Evolutionary conservation across 37 sponge, comb jelly and placozoan species (phyloP).

Genomic region (Crambe crambe): DNA sequence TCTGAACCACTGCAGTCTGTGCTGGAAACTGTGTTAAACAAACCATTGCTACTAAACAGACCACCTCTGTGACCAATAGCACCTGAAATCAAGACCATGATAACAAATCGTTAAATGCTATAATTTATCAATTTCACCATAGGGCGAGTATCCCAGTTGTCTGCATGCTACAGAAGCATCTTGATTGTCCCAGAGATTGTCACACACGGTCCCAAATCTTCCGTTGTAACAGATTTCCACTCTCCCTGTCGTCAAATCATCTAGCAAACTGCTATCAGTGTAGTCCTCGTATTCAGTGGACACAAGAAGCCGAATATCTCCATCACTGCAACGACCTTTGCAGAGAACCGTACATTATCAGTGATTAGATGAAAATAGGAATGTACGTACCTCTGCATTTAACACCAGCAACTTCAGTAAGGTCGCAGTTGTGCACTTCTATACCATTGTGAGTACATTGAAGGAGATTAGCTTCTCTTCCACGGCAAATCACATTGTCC

Average conservation of each 20-base stretch:
- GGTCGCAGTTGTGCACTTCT: neutral
- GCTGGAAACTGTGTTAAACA: neutral
- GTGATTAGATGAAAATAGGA: neutral
- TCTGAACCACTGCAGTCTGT: neutral
- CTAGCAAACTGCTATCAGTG: neutral
- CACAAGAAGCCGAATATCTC: neutral
- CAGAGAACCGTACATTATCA: neutral
- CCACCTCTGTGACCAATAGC: neutral
- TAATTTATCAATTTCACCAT: neutral
- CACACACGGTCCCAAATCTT: conserved; percentile 26
- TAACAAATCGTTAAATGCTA: neutral
- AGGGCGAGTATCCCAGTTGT: conserved; percentile 11
- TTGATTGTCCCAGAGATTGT: conserved; percentile 10
- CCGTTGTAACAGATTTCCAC: conserved; percentile 26
- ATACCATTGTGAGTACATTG: neutral
- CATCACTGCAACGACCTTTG: neutral
- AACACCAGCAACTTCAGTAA: neutral
- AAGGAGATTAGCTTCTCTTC: neutral
- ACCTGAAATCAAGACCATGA: neutral
- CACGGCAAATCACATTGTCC: neutral
- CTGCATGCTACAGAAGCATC: conserved; percentile 34
- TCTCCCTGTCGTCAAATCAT: conserved; percentile 16
- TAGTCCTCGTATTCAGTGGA: neutral
- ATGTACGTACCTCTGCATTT: neutral
- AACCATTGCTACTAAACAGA: neutral